These are phyloP conservation scores for Onchidella celtica DNA, from an alignment of 2,888 invertebrate genomes.

Conservation along the genomic window DNA sequence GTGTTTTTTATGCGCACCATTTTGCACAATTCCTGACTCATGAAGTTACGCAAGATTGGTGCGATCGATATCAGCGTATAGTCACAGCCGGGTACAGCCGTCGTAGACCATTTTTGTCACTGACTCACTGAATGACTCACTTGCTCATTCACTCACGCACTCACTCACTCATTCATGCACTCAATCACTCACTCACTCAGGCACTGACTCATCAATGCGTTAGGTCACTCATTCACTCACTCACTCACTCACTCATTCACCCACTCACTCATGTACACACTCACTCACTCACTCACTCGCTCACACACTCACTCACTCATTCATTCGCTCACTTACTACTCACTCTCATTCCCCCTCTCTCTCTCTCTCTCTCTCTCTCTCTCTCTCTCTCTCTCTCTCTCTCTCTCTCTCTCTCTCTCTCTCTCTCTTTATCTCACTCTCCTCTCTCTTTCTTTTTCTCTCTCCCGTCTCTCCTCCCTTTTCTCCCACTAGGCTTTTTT, in stretches of 20 bases:
- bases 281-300: constrained; percentile 1
- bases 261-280: not conserved
- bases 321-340: constrained; percentile 7
- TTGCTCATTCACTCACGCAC: not conserved
- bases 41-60: too few relatives aligned
- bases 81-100: too few relatives aligned
- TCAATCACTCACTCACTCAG: too few relatives aligned
- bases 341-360: not conserved
- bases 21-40: too few relatives aligned
- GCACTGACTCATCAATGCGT: not conserved
- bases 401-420: not conserved
- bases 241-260: too few relatives aligned
- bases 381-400: constrained; percentile 2
- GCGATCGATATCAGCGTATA: too few relatives aligned
- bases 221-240: not conserved
- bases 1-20: too few relatives aligned
- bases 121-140: not conserved
- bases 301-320: too few relatives aligned
- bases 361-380: not conserved
- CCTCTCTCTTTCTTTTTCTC: too few relatives aligned
- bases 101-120: not conserved
- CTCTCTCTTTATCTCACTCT: not conserved
- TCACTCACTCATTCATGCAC: too few relatives aligned
- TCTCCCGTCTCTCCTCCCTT: too few relatives aligned
- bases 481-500: not conserved